Base-by-base conservation (phyloP, 2,797 vertebrate species). In the Urophycis tenuis region DNA sequence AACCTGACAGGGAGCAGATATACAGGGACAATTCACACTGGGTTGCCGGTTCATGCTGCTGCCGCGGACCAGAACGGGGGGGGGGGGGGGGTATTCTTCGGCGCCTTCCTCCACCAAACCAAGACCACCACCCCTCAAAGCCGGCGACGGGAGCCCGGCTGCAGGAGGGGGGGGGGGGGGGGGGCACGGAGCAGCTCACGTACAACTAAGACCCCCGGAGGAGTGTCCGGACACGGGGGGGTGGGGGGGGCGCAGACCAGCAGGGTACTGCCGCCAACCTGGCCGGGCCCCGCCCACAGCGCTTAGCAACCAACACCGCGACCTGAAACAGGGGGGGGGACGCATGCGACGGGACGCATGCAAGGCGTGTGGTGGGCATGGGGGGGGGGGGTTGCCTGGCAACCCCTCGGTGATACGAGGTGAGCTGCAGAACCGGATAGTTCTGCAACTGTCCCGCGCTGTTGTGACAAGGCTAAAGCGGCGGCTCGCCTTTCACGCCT, bases 21-120 rank as follows among this genome's bases (percentile, higher is more conserved):
- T 93, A 91, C 86, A 85, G 87, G 77, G 79, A 85, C 91, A 93
- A 94, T 94, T 94, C 94, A 93, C 93, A 92, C 86, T 91, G 91
- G 92, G 92, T 93, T 93, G 91, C 91, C 91, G 90, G 91, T 94
- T 93, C 91, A 92, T 88, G 81, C 87, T 80, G 85, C 75, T 82
- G 87, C 87, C 80, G 82, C 36, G 67, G 87, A 87, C 86, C 87
- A 79, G 72, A 85, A 87, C 84, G 2, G 72, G 90, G 92, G 91
- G 90, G n/a, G n/a, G n/a, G n/a, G n/a, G n/a, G n/a, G n/a, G n/a
- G n/a, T n/a, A n/a, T n/a, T n/a, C 86, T 89, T 86, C 81, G 75
- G 86, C 91, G 85, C 90, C 85, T 90, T 87, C 88, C 88, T 85
- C 86, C 80, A 78, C 86, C 86, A 90, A 89, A 91, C 87, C 89